A percentile compares a stretch with the other conserved stretches of the same genome.
These are phyloP conservation scores for Anodontia alba DNA, from an alignment of 2,888 invertebrate genomes.

Conservation along the genomic window DNA sequence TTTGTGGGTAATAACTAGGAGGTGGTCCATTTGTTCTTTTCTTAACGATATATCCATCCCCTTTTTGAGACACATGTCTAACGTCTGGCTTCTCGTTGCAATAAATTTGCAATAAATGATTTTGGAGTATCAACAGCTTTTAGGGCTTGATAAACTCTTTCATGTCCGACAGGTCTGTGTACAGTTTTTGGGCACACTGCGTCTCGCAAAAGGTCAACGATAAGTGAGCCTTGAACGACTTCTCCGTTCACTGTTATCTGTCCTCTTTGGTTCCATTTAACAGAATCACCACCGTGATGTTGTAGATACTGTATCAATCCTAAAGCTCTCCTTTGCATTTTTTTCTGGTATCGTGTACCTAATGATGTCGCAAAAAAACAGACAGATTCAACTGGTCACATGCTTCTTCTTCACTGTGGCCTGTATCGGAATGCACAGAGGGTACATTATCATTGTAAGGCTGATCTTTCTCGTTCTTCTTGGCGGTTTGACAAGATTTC, in stretches of 20 bases:
- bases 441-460: no score
- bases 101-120: not conserved
- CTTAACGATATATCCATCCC: constrained; percentile 3
- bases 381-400: not conserved
- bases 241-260: not conserved
- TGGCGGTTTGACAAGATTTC: not conserved
- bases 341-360: not conserved
- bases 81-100: not conserved
- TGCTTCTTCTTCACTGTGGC: not conserved
- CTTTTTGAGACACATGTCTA: not conserved
- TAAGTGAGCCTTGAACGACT: not conserved
- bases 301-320: not conserved
- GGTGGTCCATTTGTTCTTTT: not conserved
- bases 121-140: not conserved
- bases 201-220: not conserved
- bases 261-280: not conserved
- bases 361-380: not conserved
- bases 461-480: no score
- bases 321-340: not conserved
- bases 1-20: not conserved
- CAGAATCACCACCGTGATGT: not conserved
- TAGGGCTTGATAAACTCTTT: not conserved
- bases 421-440: not conserved
- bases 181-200: not conserved
- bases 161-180: not conserved